Evolutionary conservation across 2,797 vertebrate species (phyloP).

Genomic region (Chiloscyllium punctatum): DNA sequence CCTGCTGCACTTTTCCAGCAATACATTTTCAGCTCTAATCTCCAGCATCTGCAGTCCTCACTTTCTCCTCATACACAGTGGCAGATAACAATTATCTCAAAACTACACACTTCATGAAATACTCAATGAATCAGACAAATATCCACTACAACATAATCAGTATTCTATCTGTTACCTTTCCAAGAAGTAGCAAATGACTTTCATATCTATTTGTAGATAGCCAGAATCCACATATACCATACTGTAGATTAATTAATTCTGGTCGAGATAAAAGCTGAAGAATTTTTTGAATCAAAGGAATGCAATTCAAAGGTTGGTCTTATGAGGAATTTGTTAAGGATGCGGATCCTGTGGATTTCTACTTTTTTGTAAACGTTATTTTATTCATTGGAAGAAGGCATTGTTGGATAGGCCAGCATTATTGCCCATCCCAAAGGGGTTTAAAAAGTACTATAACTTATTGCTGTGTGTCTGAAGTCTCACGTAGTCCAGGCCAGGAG

Average conservation of each 20-base stretch:
- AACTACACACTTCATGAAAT: neutral
- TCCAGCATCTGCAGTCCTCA: too few species aligned
- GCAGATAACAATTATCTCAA: neutral
- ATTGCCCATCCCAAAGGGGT: too few species aligned
- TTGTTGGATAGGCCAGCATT: too few species aligned
- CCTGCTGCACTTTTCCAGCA: too few species aligned
- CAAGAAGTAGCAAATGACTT: neutral
- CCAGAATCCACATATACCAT: neutral
- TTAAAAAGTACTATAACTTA: too few species aligned
- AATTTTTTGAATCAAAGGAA: neutral
- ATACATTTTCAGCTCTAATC: too few species aligned
- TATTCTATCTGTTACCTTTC: neutral
- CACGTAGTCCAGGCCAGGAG: too few species aligned
- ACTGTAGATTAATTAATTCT: neutral
- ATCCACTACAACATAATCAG: neutral
- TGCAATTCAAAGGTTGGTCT: neutral
- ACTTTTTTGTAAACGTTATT: neutral
- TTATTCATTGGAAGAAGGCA: too few species aligned
- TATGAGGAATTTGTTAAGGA: neutral
- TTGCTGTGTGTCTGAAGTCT: too few species aligned
- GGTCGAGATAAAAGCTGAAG: neutral
- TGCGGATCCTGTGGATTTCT: neutral
- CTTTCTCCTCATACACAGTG: neutral
- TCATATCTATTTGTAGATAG: neutral
- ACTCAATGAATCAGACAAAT: neutral